These are phyloP conservation scores for Palloptera scutellata DNA, from an alignment of 2,888 invertebrate species.

Conservation along the genomic window DNA sequence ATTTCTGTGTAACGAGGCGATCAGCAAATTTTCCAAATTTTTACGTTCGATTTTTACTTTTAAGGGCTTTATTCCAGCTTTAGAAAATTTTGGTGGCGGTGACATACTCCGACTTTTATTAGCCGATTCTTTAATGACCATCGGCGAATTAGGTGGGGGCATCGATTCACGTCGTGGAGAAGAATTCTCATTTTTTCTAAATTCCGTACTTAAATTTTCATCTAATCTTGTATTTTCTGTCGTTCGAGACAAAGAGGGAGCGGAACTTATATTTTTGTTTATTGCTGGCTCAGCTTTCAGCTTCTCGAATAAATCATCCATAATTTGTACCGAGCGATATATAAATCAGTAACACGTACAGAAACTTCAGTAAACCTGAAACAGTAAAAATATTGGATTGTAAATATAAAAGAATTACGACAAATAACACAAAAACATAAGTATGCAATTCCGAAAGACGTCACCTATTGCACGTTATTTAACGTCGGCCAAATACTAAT, in stretches of 20 bases:
- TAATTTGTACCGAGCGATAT: constrained; percentile 20
- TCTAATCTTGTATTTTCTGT: not conserved
- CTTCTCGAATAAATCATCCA: constrained; percentile 43
- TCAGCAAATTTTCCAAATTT: constrained; percentile 32
- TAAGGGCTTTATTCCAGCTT: constrained; percentile 32
- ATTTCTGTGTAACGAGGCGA: not conserved
- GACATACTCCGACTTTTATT: constrained; percentile 41
- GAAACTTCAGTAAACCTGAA: not conserved
- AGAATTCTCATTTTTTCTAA: not conserved
- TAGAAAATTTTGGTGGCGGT: constrained; percentile 34
- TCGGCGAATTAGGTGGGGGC: constrained; percentile 35
- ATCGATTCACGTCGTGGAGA: constrained; percentile 38
- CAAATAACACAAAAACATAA: no score
- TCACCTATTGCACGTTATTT: no score
- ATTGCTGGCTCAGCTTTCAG: constrained; percentile 37
- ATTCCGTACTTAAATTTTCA: not conserved
- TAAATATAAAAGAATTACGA: no score
- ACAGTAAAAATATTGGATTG: no score
- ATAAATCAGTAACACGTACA: not conserved
- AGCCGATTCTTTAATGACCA: constrained; percentile 27
- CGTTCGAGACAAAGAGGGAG: not conserved
- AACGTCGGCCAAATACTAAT: no score
- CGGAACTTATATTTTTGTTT: constrained; percentile 4
- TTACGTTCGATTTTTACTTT: constrained; percentile 42
- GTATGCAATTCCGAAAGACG: no score